Conservation (phyloP, 2,113 vertebrate genomes). For the Cyanoramphus novaezelandiae region DNA sequence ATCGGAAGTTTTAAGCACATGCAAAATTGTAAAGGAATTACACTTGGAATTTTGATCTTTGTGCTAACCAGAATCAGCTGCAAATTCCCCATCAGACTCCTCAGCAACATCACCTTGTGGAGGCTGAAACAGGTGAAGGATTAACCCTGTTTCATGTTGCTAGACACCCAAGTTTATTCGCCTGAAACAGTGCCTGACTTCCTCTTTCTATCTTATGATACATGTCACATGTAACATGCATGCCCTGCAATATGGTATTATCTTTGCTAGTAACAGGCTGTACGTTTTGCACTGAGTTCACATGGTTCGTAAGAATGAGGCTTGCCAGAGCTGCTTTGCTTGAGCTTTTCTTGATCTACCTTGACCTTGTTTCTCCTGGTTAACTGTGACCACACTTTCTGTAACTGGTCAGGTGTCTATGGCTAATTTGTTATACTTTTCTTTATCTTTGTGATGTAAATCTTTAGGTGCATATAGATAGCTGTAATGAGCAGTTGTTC, state of each 20-base stretch:
- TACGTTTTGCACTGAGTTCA: not conserved
- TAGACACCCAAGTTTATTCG: not conserved
- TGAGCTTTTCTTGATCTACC: not conserved
- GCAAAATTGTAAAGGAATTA: not conserved
- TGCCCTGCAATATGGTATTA: not conserved
- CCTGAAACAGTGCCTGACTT: not conserved
- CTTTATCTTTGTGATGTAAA: not conserved
- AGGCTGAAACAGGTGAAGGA: not conserved
- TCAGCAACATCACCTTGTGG: not conserved
- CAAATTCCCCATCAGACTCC: not conserved
- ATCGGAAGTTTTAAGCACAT: not conserved
- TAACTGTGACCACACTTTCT: not conserved
- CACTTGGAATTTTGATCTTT: not conserved
- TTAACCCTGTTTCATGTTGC: not conserved
- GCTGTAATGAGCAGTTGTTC: not conserved
- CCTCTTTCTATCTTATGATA: accelerated
- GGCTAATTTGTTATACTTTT: not conserved
- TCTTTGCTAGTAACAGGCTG: accelerated
- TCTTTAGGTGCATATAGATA: not conserved
- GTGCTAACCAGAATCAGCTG: not conserved
- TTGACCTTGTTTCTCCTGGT: not conserved
- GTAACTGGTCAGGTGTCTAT: not conserved
- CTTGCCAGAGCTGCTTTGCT: not conserved
- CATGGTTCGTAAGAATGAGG: not conserved
- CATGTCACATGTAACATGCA: not conserved